Base-by-base conservation (phyloP, 2,888 invertebrate species). In the Cremastobaeus sp. region DNA sequence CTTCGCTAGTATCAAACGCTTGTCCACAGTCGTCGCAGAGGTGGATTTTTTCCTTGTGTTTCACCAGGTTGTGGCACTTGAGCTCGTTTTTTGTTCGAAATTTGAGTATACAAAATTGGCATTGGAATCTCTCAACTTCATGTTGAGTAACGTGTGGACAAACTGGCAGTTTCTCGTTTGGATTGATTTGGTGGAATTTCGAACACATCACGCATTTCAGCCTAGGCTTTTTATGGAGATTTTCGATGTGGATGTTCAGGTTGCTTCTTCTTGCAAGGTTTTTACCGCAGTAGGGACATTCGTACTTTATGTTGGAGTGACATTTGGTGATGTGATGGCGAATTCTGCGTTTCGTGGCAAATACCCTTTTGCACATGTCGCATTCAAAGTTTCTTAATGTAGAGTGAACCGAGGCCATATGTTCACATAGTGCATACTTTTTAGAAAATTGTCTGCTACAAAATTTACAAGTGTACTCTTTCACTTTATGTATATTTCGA, bases 11-110 rank as follows among this genome's bases (percentile, higher is more conserved):
- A 8, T 55, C 55, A 18, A 55, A 70, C 3, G 14, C 48, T 14
- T 70, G 62, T 0, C 70, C 70, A 12, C 70, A 70, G 9, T 70
- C 70, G 32, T 62, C 62, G 25, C 70, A 70, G 0, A 54, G 20
- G 3, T 60, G 14, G 6, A 32, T 9, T 11, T 60, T 52, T 0
- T 70, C 69, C 15, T 28, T 41, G n/a, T 70, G 69, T 0, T 8
- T 14, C 0, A 0, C 5, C 3, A 70, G 15, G 14, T 62, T 70
- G 30, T 70, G 69, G 6, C 62, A 48, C 11, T 55, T 70, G 0
- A 70, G 18, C 17, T 70, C 69, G 14, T 62, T 70, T 15, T 55
- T 30, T 4, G 48, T 70, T 5, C 41, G 47, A 9, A 41, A 70
- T 9, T 20, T 39, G 9, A 62, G n/a, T 0, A 37, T 4, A n/a